Percentiles rank a stretch among this genome's conserved stretches.
phyloP scores from a whole-genome alignment of 2,888 invertebrate species.

The Drosophila kambysellisi region DNA sequence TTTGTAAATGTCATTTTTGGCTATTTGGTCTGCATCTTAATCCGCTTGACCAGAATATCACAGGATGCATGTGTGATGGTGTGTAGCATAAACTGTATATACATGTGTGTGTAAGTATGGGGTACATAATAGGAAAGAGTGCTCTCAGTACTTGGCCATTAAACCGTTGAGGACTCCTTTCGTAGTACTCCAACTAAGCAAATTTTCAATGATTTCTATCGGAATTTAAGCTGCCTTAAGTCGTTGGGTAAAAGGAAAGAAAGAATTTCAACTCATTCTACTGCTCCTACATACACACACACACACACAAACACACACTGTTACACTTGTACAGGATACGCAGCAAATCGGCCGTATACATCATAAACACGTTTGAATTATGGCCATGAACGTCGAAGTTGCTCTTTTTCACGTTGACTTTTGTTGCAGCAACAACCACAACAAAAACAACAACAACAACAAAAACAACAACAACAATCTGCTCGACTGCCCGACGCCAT shows the following conservation, averaged over 20 bases:
- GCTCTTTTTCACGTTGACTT: constrained; percentile 74
- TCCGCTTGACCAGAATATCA: constrained; percentile 29
- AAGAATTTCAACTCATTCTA: not conserved
- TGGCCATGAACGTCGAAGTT: constrained; percentile 54
- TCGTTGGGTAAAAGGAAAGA: not conserved
- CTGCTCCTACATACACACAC: not conserved
- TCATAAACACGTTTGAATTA: constrained; percentile 80
- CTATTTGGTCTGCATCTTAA: constrained; percentile 61
- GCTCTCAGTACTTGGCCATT: constrained; percentile 41
- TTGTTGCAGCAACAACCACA: constrained; percentile 54
- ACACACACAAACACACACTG: not conserved
- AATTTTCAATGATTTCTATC: constrained; percentile 24
- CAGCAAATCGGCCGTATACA: constrained; percentile 69
- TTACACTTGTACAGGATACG: constrained; percentile 34
- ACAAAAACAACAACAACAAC: constrained; percentile 3
- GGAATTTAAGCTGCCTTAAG: constrained; percentile 41
- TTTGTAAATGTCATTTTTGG: constrained; percentile 42
- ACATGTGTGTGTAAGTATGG: not conserved
- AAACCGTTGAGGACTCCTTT: constrained; percentile 46
- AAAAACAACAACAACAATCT: constrained; percentile 17
- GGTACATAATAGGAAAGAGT: constrained; percentile 47
- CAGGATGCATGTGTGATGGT: not conserved
- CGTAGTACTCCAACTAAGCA: constrained; percentile 19
- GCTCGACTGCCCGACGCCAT: constrained; percentile 56
- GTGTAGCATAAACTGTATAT: not conserved